A percentile compares a stretch with the other conserved stretches of the same genome.
phyloP scores from a whole-genome alignment of 2,113 vertebrate species.

The Thomomys bottae region DNA sequence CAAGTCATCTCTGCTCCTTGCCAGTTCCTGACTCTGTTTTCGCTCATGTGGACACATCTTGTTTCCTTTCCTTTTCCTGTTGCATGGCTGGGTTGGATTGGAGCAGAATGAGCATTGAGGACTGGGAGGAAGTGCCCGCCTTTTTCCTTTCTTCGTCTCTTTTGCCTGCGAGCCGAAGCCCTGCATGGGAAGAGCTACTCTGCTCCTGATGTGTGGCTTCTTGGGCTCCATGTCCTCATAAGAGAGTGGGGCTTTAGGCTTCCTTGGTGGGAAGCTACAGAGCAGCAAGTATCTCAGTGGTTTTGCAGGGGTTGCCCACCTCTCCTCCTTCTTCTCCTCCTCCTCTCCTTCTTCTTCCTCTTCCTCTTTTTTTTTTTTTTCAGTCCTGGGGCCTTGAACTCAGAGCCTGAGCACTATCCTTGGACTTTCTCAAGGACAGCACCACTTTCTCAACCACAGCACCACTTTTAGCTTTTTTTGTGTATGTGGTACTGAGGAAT shows the following conservation, averaged over 20 bases:
- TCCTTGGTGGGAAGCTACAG: not conserved
- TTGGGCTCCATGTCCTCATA: not conserved
- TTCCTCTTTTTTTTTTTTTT: too few relatives aligned
- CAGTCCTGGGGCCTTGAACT: too few relatives aligned
- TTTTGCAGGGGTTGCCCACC: not conserved
- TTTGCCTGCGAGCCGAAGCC: not conserved
- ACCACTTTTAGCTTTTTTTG: too few relatives aligned
- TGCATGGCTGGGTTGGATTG: rapidly evolving
- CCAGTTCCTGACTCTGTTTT: conserved; percentile 52
- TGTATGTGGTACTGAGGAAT: too few relatives aligned
- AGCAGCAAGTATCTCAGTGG: not conserved
- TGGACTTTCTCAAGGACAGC: too few relatives aligned
- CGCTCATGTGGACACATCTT: not conserved
- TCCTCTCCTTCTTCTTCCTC: too few relatives aligned
- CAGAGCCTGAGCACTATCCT: too few relatives aligned
- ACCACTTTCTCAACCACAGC: too few relatives aligned
- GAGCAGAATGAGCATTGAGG: not conserved
- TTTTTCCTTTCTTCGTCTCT: not conserved
- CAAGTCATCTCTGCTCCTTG: conserved; percentile 52
- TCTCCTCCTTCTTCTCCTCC: too few relatives aligned
- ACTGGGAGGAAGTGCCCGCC: too few relatives aligned
- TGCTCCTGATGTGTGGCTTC: not conserved
- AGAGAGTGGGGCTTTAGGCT: not conserved
- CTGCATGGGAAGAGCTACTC: not conserved
- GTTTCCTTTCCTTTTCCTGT: conserved; percentile 50